Conservation (phyloP, 2,113 vertebrate species). For the Stictonetta naevosa region DNA sequence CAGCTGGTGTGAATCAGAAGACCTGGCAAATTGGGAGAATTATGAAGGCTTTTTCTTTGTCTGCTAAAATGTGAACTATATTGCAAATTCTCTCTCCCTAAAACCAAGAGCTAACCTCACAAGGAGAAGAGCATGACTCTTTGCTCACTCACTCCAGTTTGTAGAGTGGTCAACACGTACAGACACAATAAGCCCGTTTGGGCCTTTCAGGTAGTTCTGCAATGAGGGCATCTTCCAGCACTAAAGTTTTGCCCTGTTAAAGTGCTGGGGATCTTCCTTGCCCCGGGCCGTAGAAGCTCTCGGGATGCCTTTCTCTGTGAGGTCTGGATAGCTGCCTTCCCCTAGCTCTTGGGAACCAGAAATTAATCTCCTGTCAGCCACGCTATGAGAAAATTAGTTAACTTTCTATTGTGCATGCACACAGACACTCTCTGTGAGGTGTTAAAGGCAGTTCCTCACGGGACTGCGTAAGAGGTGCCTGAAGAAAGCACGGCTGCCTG, state of each 20-base stretch:
- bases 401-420: accelerated
- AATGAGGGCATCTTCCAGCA: neutral
- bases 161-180: accelerated
- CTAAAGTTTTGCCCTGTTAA: neutral
- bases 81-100: neutral
- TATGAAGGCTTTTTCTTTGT: neutral
- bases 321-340: neutral
- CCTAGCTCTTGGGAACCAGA: neutral
- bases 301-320: neutral
- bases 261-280: neutral
- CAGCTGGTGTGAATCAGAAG: neutral
- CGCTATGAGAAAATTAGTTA: neutral
- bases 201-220: neutral
- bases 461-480: neutral
- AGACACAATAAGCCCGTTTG: neutral
- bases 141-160: accelerated
- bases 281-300: neutral
- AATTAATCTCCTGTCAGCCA: neutral
- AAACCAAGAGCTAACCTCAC: neutral
- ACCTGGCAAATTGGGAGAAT: neutral
- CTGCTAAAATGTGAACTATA: neutral
- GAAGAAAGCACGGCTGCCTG: accelerated
- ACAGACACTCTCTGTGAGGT: neutral
- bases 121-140: neutral
- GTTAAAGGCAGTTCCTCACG: neutral